Evolutionary conservation across 2,113 vertebrate species (phyloP), one percentile per base, ranked within the genome.

Genomic region (Talpa occidentalis): DNA sequence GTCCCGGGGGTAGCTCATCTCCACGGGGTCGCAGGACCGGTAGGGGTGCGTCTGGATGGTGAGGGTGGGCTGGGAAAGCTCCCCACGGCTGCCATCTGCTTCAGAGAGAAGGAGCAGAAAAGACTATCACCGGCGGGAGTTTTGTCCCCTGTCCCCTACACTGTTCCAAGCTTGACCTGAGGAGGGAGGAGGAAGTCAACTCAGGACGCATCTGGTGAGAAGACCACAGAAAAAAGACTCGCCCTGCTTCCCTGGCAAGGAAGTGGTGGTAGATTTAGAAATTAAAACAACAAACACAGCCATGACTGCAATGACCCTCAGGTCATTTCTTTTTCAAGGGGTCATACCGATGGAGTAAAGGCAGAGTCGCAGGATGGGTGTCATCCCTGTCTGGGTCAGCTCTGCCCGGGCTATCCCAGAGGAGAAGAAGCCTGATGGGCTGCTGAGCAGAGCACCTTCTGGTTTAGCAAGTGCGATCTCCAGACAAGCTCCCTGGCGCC

Each of bases 41-140:
- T 99, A 99, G 3, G 99, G 99, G 94, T 99, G 99, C 9, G 99
- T 99, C 98, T 99, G 99, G 98, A 99, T 99, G 40, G 99, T 99
- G 96, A 99, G 97, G 0, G 99, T 99, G 1, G 99, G 99, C 98
- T 99, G 99, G 67, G 98, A 97, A 93, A 99, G 98, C 67, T 99
- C 99, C 6, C 99, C 99, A 3, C 99, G 99, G 98, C 99, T 99
- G 91, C 99, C 98, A 97, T 99, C 99, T 99, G 98, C 96, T 67
- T 96, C 82, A 94, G 94, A 98, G 14, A 98, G 91, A 97, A 90
- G 95, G 95, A 97, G 93, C 35, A 97, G 94, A 96, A 88, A 17
- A 96, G 86, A 56, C 47, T 73, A 66, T 98, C 93, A 98, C 17
- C 85, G 4, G 17, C 1, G 76, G 54, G 60, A 56, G 24, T 0